phyloP scores from a whole-genome alignment of 2,113 vertebrate genomes.

The Oxyruncus cristatus region DNA sequence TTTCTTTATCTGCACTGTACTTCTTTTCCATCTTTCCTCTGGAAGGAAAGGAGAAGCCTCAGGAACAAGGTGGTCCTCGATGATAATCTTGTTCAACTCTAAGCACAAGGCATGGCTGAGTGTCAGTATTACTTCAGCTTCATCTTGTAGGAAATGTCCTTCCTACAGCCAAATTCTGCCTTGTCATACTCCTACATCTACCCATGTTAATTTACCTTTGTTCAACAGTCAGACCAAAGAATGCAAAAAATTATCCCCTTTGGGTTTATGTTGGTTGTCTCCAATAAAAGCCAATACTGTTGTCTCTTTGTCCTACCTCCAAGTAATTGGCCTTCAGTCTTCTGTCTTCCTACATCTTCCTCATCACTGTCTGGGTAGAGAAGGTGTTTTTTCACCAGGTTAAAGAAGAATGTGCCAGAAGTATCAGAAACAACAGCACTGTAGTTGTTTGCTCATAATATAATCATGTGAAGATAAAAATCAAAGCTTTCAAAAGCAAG shows the following conservation, averaged over 20 bases:
- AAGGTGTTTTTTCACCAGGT: background rate
- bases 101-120: background rate
- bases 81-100: background rate
- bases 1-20: background rate
- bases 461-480: background rate
- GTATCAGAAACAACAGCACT: background rate
- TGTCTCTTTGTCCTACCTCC: background rate
- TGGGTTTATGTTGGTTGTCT: background rate
- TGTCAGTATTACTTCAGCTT: background rate
- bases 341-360: slow-evolving; percentile 3
- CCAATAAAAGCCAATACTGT: background rate
- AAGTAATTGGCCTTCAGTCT: background rate
- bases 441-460: background rate
- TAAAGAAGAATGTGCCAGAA: background rate
- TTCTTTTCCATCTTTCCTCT: background rate
- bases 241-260: background rate
- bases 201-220: background rate
- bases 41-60: background rate
- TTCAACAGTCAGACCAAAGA: background rate
- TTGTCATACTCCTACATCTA: background rate
- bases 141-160: background rate
- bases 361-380: background rate
- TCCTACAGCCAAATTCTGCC: background rate
- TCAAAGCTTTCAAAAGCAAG: background rate
- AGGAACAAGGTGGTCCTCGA: background rate